Conservation (phyloP, 2,113 vertebrate genomes). For the Pseudorhombus dupliciocellatus region DNA sequence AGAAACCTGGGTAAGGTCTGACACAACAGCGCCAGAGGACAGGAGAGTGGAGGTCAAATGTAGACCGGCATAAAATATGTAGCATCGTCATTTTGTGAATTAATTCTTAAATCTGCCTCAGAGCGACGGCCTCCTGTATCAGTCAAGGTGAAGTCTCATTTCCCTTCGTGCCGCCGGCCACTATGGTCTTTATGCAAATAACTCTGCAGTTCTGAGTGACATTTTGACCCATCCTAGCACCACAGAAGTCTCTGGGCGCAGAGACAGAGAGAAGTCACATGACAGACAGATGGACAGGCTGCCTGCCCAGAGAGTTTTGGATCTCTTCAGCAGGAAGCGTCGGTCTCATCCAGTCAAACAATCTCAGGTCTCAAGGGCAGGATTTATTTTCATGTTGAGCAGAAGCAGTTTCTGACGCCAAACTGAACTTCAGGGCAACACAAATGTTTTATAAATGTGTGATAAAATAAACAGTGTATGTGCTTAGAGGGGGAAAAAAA, state of each 20-base stretch:
- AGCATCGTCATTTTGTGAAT: neutral
- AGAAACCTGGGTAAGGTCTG: slow-evolving; percentile 86
- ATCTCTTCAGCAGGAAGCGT: neutral
- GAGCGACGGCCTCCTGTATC: neutral
- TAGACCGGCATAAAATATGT: neutral
- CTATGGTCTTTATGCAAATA: slow-evolving; percentile 17
- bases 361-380: neutral
- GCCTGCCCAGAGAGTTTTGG: neutral
- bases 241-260: slow-evolving; percentile 6
- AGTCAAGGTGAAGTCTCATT: slow-evolving; percentile 8
- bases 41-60: no score
- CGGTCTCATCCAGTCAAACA: neutral
- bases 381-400: neutral
- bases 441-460: neutral
- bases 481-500: neutral
- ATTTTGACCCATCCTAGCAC: slow-evolving; percentile 20
- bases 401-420: neutral
- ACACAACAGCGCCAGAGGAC: neutral
- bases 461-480: neutral
- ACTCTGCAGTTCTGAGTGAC: slow-evolving; percentile 3
- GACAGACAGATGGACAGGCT: slow-evolving; percentile 1
- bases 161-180: neutral
- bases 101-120: neutral
- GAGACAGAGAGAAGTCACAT: slow-evolving; percentile 13
- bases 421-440: neutral